phyloP scores from a whole-genome alignment of 2,113 vertebrate genomes.

The Uropsilus gracilis region DNA sequence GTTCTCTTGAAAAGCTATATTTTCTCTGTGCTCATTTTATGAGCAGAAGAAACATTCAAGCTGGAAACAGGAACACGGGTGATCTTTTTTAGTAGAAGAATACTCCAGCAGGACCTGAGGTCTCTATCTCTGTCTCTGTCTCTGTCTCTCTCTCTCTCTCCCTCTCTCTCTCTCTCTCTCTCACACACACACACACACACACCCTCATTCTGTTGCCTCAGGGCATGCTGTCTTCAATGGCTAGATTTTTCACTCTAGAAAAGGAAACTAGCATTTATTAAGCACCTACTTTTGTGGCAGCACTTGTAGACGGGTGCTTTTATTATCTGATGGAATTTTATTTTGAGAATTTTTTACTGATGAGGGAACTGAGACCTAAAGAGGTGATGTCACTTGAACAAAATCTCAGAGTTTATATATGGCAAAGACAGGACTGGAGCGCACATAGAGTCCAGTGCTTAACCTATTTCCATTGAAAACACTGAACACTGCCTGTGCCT shows the following conservation, averaged over 20 bases:
- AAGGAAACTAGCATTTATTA: conserved; percentile 17
- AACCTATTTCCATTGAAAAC: neutral
- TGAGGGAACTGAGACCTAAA: conserved; percentile 13
- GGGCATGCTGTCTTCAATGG: neutral
- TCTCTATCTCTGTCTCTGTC: neutral
- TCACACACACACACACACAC: neutral
- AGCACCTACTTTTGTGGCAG: neutral
- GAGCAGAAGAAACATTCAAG: neutral
- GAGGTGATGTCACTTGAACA: neutral
- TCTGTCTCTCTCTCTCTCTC: too few relatives aligned
- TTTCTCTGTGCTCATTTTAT: neutral
- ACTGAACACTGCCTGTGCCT: neutral
- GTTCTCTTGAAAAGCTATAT: neutral
- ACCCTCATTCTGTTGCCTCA: neutral
- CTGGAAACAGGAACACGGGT: neutral
- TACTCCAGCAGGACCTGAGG: neutral
- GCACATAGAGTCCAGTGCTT: neutral
- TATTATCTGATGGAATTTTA: neutral
- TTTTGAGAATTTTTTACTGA: neutral
- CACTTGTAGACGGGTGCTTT: neutral
- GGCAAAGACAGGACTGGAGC: conserved; percentile 8
- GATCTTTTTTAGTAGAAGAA: neutral
- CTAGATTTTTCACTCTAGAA: conserved; percentile 10
- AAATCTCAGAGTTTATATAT: neutral
- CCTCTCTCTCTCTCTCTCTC: too few relatives aligned